Base-by-base conservation (phyloP, 2,888 invertebrate genomes). In the Heteromyza rotundicornis region DNA sequence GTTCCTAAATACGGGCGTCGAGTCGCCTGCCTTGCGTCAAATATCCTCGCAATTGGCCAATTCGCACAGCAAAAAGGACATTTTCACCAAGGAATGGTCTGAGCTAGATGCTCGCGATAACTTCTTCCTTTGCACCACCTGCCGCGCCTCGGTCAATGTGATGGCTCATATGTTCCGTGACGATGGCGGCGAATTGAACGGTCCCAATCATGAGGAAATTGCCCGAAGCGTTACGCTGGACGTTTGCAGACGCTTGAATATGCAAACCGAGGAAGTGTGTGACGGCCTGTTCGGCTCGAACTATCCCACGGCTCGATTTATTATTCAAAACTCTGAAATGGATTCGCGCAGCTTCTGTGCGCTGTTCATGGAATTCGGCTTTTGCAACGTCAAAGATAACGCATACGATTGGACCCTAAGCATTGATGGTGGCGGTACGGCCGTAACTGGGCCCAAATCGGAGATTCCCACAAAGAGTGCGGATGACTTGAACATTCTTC, bases 251-350 rank as follows among this genome's bases (percentile, higher is more conserved):
- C 68, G 80, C 1, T 72, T 91, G 2, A 84, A 88, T 1, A 84
- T 92, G 10, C 86, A 89, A 72, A 84, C 84, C 1, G 77, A 84
- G 7, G 80, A 80, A n/a, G 88, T 91, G 5, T 92, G 92, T 71
- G 70, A 77, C 0, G 89, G 89, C 14, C 80, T 88, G 20, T 79
- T 90, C 5, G 81, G 84, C 27, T 79, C 87, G 2, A 89, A 90
- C 74, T 75, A 87, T 88, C 88, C 87, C 14, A 86, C 87, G 16
- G 70, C 88, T 23, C 73, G 86, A n/a, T 86, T 88, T 73, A 90
- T 92, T 55, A 78, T 89, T 50, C 64, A 68, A n/a, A 74, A 80
- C 24, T 71, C 70, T 10, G 69, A 73, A 19, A 71, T 89, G 5
- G 85, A 85, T 1, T 82, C 87, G 0, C 80, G 83, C 14, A 84